Evolutionary conservation across 2,888 invertebrate genomes (phyloP).

Genomic region (Nycteola revayana): DNA sequence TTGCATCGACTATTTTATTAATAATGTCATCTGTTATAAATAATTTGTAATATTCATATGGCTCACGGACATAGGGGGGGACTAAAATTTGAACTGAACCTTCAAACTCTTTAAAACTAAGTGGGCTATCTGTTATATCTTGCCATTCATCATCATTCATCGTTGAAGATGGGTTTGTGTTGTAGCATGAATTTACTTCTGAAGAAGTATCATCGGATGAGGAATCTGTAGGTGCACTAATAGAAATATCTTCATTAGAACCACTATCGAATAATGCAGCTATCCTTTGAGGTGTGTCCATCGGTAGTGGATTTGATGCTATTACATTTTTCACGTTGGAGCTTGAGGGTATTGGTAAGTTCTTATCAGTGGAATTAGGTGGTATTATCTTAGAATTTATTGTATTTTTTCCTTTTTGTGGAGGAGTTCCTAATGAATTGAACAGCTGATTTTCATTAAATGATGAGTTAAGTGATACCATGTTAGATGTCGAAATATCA

Average conservation of each 20-base stretch:
- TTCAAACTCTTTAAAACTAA: too few relatives aligned
- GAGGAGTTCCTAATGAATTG: neutral
- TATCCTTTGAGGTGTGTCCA: too few relatives aligned
- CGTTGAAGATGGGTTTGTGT: neutral
- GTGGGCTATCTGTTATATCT: slow-evolving; percentile 5
- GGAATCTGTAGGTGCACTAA: neutral
- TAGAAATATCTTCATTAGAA: neutral
- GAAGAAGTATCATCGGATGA: neutral
- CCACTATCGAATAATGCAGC: too few relatives aligned
- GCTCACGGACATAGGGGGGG: too few relatives aligned
- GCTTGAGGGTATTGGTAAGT: too few relatives aligned
- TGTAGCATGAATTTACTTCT: neutral
- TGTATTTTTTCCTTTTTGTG: neutral
- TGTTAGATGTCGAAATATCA: neutral
- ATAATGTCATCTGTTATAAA: slow-evolving; percentile 5
- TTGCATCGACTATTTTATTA: slow-evolving; percentile 3
- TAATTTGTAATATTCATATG: slow-evolving; percentile 1
- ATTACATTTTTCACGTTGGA: too few relatives aligned
- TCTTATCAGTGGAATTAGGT: neutral
- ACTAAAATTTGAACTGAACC: too few relatives aligned
- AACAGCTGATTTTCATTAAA: neutral
- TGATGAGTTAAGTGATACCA: neutral
- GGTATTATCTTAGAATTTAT: neutral
- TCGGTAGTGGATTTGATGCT: too few relatives aligned
- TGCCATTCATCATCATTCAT: slow-evolving; percentile 1